Base-by-base conservation (phyloP, 2,888 invertebrate species). In the Orthosia incerta region DNA sequence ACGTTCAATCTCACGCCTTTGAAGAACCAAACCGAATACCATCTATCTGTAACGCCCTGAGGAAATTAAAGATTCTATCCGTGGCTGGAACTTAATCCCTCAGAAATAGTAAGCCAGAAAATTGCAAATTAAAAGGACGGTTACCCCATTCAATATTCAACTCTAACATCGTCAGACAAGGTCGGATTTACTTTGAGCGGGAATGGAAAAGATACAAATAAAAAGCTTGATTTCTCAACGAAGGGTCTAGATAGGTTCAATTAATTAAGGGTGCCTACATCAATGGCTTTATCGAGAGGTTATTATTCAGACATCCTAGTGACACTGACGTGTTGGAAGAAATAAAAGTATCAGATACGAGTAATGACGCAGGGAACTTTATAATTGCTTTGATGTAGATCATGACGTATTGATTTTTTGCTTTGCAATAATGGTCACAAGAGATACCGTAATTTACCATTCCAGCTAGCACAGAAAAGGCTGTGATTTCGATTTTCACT, bases 1-100 rank as follows among this genome's bases (percentile, higher is more conserved):
- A 76, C 59, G 73, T 87, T 84, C 74, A 86, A 87, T 85, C 79
- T 76, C 57, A 79, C 74, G 83, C 80, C 85, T 88, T 85, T 82
- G 73, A 79, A 88, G 88, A 89, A 88, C 87, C 85, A 89, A 91
- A 90, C 89, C 90, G 88, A 93, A 93, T 92, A 93, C 91, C 92
- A 90, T 90, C 90, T 86, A 89, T 83, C 86, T 89, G 90, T 88
- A 91, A 92, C 92, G 92, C 93, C 93, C 94, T 86, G 88, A 95
- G 95, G 95, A 95, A 95, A 96, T 95, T 95, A 95, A 95, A 96
- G 95, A 95, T 95, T 95, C 95, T 95, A 94, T 94, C 94, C 94
- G 91, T 87, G 84, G 91, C 93, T 92, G 93, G 93, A 91, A 92
- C 94, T 95, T 95, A 95, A 95, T 95, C 94, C 92, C 91, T 83